Evolutionary conservation across 2,113 vertebrate species (phyloP).

Genomic region (Myotis brandtii): DNA sequence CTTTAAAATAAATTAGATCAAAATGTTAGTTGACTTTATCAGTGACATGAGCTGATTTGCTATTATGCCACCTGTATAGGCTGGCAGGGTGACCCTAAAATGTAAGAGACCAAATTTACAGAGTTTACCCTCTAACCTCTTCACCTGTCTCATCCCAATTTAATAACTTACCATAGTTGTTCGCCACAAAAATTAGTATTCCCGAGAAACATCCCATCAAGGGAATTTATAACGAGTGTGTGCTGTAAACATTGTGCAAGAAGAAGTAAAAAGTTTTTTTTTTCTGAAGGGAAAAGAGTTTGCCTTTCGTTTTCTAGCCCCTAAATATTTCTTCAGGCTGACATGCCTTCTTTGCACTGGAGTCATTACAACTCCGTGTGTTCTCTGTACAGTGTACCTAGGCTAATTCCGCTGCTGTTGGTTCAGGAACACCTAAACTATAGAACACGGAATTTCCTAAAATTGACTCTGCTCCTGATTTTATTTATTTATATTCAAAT

Average conservation of each 20-base stretch:
- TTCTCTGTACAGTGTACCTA: background rate
- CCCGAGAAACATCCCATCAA: background rate
- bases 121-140: background rate
- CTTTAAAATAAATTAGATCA: conserved; percentile 2
- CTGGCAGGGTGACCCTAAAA: background rate
- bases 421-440: background rate
- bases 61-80: background rate
- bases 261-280: background rate
- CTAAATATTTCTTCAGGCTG: background rate
- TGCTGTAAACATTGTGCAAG: background rate
- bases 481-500: background rate
- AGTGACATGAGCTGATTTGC: background rate
- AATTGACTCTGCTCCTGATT: background rate
- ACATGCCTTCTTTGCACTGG: background rate
- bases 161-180: background rate
- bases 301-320: background rate
- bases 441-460: background rate
- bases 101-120: background rate
- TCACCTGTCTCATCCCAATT: background rate
- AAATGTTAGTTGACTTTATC: background rate
- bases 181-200: background rate
- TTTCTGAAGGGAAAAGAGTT: background rate
- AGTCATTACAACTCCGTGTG: background rate
- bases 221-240: background rate
- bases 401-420: background rate